These are phyloP conservation scores for Oreotrochilus melanogaster DNA, from an alignment of 2,113 vertebrate species.

Conservation along the genomic window DNA sequence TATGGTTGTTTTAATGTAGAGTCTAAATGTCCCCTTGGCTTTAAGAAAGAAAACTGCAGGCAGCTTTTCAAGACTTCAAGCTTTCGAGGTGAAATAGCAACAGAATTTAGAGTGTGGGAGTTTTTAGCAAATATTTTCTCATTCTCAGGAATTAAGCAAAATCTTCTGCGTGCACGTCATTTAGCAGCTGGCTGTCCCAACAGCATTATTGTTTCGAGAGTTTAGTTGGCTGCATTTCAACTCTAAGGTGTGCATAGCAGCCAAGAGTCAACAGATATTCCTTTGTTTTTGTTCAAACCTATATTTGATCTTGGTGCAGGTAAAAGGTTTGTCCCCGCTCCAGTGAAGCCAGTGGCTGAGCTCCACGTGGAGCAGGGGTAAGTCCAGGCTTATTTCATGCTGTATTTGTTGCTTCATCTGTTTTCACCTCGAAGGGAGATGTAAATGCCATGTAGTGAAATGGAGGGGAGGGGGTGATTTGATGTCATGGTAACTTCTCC, in stretches of 20 bases:
- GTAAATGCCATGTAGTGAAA: background rate
- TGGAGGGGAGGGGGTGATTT: background rate
- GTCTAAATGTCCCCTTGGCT: background rate
- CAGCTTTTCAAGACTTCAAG: background rate
- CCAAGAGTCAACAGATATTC: background rate
- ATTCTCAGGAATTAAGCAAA: constrained; percentile 1
- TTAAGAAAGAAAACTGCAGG: background rate
- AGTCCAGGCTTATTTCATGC: background rate
- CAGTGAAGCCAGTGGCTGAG: accelerated
- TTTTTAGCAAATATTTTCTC: background rate
- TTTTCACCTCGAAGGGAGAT: background rate
- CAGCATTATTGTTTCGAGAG: background rate
- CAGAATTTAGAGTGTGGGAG: background rate
- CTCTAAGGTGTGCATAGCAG: background rate
- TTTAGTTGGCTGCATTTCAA: background rate
- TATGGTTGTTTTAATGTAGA: background rate
- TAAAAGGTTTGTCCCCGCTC: background rate
- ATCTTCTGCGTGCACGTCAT: background rate
- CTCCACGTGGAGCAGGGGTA: background rate
- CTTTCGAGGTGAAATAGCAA: background rate
- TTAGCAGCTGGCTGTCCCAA: background rate
- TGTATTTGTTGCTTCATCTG: background rate
- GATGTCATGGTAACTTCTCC: constrained; percentile 30
- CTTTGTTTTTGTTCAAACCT: background rate
- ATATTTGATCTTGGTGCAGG: background rate